Percentiles rank a stretch among this genome's conserved stretches.
Evolutionary conservation across 2,888 invertebrate genomes (phyloP).

Genomic region (Lymantria monacha): DNA sequence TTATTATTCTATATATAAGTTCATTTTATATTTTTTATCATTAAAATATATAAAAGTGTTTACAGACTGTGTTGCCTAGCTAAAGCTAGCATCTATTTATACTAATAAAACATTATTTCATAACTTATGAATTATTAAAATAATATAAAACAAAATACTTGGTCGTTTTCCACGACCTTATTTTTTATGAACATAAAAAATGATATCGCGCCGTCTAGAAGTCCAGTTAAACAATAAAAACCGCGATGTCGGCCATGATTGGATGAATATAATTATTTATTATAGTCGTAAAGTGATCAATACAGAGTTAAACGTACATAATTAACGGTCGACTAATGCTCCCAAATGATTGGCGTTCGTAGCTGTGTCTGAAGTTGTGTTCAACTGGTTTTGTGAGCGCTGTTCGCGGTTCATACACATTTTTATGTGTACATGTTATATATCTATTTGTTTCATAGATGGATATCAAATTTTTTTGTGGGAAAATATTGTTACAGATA

Average conservation of each 20-base stretch:
- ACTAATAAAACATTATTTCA: not conserved
- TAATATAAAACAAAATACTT: conserved; percentile 1
- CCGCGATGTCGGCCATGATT: conserved; percentile 36
- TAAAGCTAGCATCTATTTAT: no score
- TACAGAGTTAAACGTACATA: conserved; percentile 38
- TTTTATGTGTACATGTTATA: not conserved
- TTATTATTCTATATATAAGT: no score
- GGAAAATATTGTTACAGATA: not conserved
- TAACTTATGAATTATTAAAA: not conserved
- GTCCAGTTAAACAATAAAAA: conserved; percentile 39
- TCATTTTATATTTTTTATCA: no score
- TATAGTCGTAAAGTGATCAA: conserved; percentile 39
- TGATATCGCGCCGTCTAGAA: conserved; percentile 25
- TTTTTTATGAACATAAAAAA: conserved; percentile 26
- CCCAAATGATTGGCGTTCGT: conserved; percentile 31
- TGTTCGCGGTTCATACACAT: conserved; percentile 7
- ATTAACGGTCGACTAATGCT: conserved; percentile 35
- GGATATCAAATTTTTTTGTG: conserved; percentile 2
- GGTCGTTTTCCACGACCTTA: conserved; percentile 12
- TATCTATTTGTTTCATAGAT: conserved; percentile 5
- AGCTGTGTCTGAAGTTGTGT: conserved; percentile 11
- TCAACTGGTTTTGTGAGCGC: conserved; percentile 10
- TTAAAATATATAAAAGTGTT: no score
- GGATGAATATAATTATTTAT: conserved; percentile 39
- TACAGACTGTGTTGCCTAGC: no score